Percentiles rank a stretch among this genome's conserved stretches.
These are phyloP conservation scores for Lasioglossum marginatum DNA, from an alignment of 2,888 invertebrate species.

Conservation along the genomic window DNA sequence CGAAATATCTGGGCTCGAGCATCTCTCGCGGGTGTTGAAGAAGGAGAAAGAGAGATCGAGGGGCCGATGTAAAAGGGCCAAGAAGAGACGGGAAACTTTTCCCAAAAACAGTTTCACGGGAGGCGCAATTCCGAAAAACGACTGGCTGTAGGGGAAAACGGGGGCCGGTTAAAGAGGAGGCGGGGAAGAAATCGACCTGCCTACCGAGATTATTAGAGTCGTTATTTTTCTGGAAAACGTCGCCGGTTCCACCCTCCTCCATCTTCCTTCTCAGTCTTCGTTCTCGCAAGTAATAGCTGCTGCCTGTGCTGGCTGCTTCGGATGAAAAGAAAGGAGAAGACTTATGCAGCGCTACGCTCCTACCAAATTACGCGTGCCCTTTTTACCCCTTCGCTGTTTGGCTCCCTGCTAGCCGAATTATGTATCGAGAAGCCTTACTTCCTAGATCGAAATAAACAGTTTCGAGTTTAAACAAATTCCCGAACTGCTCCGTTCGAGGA, in stretches of 20 bases:
- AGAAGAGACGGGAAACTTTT: slow-evolving; percentile 50
- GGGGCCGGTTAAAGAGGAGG: slow-evolving; percentile 57
- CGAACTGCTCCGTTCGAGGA: neutral
- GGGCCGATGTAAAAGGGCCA: slow-evolving; percentile 30
- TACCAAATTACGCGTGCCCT: slow-evolving; percentile 59
- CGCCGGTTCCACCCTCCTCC: slow-evolving; percentile 33
- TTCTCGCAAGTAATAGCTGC: slow-evolving; percentile 61
- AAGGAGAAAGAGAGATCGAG: slow-evolving; percentile 42
- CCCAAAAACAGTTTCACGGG: slow-evolving; percentile 68
- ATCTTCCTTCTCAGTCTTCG: slow-evolving; percentile 17
- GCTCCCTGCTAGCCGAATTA: slow-evolving; percentile 16
- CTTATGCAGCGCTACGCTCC: slow-evolving; percentile 51
- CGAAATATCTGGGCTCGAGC: slow-evolving; percentile 76
- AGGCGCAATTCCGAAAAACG: slow-evolving; percentile 70
- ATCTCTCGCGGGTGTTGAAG: slow-evolving; percentile 64
- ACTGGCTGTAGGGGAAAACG: slow-evolving; percentile 45
- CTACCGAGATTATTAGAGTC: slow-evolving; percentile 77
- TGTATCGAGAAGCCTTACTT: neutral
- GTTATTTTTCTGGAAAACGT: slow-evolving; percentile 76
- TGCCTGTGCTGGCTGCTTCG: slow-evolving; percentile 50
- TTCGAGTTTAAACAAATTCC: neutral
- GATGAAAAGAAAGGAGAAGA: slow-evolving; percentile 51
- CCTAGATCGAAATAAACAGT: neutral
- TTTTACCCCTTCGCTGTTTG: slow-evolving; percentile 44
- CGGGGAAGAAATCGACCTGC: slow-evolving; percentile 67